Evolutionary conservation across 2,797 vertebrate genomes (phyloP), one percentile per base, ranked within the genome.

Genomic region (Benthosema pterotum): DNA sequence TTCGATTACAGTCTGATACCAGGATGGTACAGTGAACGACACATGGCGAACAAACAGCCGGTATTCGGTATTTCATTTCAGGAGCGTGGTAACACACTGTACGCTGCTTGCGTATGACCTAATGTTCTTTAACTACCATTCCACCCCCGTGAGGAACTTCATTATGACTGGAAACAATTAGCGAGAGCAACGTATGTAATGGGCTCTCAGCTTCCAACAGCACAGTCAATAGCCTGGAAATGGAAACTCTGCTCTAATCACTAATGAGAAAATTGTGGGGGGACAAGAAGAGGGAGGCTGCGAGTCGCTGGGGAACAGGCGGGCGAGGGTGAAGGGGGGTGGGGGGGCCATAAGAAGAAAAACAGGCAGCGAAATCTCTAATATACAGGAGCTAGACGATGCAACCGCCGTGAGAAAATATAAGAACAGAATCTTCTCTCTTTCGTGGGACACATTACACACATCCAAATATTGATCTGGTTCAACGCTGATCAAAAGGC

Each of bases 131-230:
- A 84, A 90, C 83, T 82, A 83, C 78, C 78, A 85, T 73, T 81
- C 73, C 71, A 85, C 81, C 60, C 77, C 81, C 82, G 84, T 83
- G 80, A 84, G 82, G 85, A 88, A 89, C 90, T 91, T 91, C 89
- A 90, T 90, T 91, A 90, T 86, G 85, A 88, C 86, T 90, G 87
- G 86, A 90, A 91, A 90, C 87, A 91, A 91, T 90, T 90, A 91
- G 86, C 59, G 67, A 52, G 70, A 83, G 82, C 80, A 86, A 88
- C 58, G 65, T 90, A 86, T 85, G 87, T 90, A 88, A 92, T 90
- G 80, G 88, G 83, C 84, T 90, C 83, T 86, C 79, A 69, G 88
- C 82, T 85, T 89, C 86, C 83, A 90, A 83, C 79, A 79, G 88
- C 80, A 88, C 79, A 90, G 89, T 90, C 89, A 88, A 92, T 90